Percentiles rank a stretch among this genome's conserved stretches.
Conservation (phyloP, 92 coral and sea anemone genomes). For the Actinostola sp. region DNA sequence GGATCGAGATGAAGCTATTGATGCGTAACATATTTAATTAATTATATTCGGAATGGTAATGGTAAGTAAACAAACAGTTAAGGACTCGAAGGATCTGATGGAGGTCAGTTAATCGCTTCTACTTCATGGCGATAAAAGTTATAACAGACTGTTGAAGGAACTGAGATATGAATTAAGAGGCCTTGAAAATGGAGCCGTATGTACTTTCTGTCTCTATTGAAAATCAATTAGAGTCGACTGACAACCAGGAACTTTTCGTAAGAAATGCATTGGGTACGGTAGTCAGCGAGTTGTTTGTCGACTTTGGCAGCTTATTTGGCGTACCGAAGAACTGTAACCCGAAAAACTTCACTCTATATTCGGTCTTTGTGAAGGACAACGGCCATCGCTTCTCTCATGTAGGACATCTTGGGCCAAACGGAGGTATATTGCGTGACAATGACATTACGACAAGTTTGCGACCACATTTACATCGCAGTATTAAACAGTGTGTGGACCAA, state of each 20-base stretch:
- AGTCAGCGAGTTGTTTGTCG: constrained; percentile 51
- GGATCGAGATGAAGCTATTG: background rate
- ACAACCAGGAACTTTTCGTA: constrained; percentile 53
- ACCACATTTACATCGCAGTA: constrained; percentile 79
- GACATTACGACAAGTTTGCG: constrained; percentile 51
- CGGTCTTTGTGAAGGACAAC: constrained; percentile 68
- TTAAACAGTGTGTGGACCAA: constrained; percentile 58
- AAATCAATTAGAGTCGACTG: constrained; percentile 4
- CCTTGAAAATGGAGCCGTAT: background rate
- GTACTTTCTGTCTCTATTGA: background rate
- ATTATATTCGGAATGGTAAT: constrained; percentile 20
- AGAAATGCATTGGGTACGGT: constrained; percentile 72
- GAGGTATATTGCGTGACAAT: constrained; percentile 57
- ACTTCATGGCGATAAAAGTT: no score
- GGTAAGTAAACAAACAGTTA: constrained; percentile 20
- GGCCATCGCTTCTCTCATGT: constrained; percentile 49
- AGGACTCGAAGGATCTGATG: background rate
- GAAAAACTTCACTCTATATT: constrained; percentile 54
- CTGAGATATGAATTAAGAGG: no score
- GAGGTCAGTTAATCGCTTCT: no score
- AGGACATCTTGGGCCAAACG: constrained; percentile 73
- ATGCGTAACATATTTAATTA: background rate
- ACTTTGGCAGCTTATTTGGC: constrained; percentile 64
- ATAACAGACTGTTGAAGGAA: no score
- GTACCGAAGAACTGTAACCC: constrained; percentile 55